phyloP scores from a whole-genome alignment of 2,113 vertebrate genomes.

The Brachyhypopomus occidentalis region DNA sequence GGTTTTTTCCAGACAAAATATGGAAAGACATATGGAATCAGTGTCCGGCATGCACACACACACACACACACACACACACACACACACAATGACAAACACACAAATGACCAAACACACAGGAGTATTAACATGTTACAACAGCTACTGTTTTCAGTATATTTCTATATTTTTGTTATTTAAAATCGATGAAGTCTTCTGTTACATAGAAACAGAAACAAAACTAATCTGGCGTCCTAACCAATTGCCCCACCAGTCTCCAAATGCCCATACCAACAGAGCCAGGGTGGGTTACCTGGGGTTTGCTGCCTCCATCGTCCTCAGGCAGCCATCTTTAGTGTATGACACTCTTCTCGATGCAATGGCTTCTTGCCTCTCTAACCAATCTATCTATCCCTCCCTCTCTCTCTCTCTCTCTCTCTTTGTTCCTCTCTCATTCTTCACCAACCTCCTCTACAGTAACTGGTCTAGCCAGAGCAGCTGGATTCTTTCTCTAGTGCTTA shows the following conservation, averaged over 20 bases:
- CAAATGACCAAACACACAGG: neutral
- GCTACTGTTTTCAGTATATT: neutral
- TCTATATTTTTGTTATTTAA: neutral
- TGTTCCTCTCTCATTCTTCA: conserved; percentile 38
- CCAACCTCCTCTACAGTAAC: conserved; percentile 57
- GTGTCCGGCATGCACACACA: neutral
- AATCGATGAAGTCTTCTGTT: neutral
- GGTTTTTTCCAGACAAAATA: conserved; percentile 26
- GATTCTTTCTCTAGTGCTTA: conserved; percentile 61
- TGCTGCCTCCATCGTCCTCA: conserved; percentile 67
- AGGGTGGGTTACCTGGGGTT: conserved; percentile 65
- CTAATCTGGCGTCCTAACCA: neutral
- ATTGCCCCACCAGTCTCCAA: neutral
- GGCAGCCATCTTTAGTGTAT: conserved; percentile 66
- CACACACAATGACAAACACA: too few species aligned
- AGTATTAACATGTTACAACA: too few species aligned
- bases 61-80: neutral
- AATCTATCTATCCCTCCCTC: conserved; percentile 51
- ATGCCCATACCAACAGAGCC: neutral
- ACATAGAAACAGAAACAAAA: neutral
- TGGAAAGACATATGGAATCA: neutral
- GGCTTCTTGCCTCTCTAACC: conserved; percentile 41
- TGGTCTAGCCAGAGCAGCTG: conserved; percentile 68
- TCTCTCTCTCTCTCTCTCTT: conserved; percentile 61
- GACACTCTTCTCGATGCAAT: neutral